Conservation (phyloP, 2,797 vertebrate species). For the Protonibea diacanthus region DNA sequence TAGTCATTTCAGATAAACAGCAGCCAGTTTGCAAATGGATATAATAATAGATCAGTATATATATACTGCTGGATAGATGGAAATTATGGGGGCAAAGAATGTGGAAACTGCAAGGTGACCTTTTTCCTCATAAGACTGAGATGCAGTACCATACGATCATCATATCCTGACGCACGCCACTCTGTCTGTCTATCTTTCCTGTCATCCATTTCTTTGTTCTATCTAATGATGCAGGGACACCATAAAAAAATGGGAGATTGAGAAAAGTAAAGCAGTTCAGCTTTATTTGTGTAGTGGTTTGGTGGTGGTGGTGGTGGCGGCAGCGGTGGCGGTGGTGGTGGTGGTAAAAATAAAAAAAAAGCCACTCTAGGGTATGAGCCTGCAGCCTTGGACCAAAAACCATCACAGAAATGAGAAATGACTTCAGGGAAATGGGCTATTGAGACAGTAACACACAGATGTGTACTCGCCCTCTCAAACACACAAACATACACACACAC, state of each 20-base stretch:
- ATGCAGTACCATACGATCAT: constrained; percentile 5
- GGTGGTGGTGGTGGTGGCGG: constrained; percentile 27
- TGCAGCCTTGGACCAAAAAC: constrained; percentile 66
- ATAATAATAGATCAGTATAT: no score
- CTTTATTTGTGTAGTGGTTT: constrained; percentile 51
- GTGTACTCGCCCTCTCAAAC: background rate
- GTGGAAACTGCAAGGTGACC: constrained; percentile 28
- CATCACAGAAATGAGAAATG: constrained; percentile 61
- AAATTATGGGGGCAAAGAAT: background rate
- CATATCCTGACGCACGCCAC: constrained; percentile 14
- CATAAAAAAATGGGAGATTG: constrained; percentile 46
- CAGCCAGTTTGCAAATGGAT: background rate
- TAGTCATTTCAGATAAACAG: background rate
- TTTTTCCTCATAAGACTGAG: constrained; percentile 12
- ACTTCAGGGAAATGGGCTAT: constrained; percentile 59
- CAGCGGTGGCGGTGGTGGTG: constrained; percentile 27
- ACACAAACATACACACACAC: constrained; percentile 20
- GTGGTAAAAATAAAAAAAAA: no score
- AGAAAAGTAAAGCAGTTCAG: constrained; percentile 33
- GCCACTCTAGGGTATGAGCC: constrained; percentile 49
- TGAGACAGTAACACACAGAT: constrained; percentile 49
- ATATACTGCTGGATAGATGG: background rate
- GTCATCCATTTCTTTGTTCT: constrained; percentile 37
- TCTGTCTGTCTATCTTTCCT: constrained; percentile 23
- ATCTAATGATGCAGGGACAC: constrained; percentile 49